Conservation (phyloP, 2,797 vertebrate species). For the Monodelphis domestica region DNA sequence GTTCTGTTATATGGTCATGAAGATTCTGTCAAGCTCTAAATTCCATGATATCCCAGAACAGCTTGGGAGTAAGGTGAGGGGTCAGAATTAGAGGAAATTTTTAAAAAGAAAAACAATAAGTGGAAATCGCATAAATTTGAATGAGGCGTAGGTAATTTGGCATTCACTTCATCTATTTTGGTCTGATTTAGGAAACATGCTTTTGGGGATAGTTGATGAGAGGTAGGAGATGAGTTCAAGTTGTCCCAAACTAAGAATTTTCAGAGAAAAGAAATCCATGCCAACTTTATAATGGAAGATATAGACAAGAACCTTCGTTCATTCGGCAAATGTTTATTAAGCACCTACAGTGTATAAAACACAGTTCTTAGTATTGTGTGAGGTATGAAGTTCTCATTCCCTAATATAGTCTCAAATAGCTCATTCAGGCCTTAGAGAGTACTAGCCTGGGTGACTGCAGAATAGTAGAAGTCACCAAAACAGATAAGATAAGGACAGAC, state of each 20-base stretch:
- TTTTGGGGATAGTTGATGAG: conserved; percentile 11
- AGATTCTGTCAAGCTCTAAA: neutral
- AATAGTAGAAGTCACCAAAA: conserved; percentile 45
- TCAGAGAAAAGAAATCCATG: neutral
- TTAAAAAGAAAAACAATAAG: conserved; percentile 47
- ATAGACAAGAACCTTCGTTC: neutral
- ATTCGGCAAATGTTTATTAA: neutral
- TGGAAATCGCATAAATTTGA: conserved; percentile 5
- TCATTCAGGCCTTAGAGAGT: conserved; percentile 9
- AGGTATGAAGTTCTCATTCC: neutral
- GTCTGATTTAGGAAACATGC: conserved; percentile 43
- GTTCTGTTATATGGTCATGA: neutral
- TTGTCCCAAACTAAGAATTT: neutral
- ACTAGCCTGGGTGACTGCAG: conserved; percentile 9
- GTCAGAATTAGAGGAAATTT: conserved; percentile 54
- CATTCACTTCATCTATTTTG: conserved; percentile 7
- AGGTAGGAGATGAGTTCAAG: neutral
- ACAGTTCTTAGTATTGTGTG: neutral
- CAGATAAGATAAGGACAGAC: neutral
- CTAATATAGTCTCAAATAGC: conserved; percentile 27
- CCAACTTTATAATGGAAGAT: neutral
- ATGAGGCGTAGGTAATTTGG: conserved; percentile 19
- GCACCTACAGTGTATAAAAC: neutral
- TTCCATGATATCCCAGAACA: conserved; percentile 2
- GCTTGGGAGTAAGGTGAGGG: neutral